Evolutionary conservation across 2,797 vertebrate species (phyloP).

Genomic region (Epinephelus awoara): DNA sequence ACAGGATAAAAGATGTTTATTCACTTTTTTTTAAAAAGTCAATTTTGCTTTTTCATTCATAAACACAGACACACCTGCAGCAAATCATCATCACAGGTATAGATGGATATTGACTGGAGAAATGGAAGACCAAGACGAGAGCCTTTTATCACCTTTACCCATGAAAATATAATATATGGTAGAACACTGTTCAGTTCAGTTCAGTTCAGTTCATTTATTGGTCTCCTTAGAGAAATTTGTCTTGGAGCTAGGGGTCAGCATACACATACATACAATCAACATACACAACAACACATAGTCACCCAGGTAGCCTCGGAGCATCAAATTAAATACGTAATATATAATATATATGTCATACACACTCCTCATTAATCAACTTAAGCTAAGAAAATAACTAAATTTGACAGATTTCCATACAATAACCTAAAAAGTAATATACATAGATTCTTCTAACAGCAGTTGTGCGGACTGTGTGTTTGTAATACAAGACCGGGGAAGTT

Average conservation of each 20-base stretch:
- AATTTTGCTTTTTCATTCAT: conserved; percentile 9
- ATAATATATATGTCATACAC: too few relatives aligned
- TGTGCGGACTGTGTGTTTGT: not conserved
- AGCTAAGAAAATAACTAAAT: too few relatives aligned
- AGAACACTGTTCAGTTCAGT: not conserved
- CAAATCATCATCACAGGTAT: not conserved
- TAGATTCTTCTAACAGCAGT: not conserved
- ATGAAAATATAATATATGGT: not conserved
- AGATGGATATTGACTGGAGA: conserved; percentile 15
- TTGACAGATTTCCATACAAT: not conserved
- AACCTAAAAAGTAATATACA: not conserved
- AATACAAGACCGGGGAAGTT: conserved; percentile 4
- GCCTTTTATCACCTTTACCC: not conserved
- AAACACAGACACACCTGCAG: conserved; percentile 14
- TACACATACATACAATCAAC: too few relatives aligned
- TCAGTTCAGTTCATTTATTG: too few relatives aligned
- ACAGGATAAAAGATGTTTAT: conserved; percentile 19
- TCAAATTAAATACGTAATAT: too few relatives aligned
- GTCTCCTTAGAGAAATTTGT: too few relatives aligned
- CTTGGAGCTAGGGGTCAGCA: too few relatives aligned
- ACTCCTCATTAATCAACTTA: too few relatives aligned
- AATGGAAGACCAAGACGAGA: not conserved
- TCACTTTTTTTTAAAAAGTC: not conserved
- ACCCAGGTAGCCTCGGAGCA: too few relatives aligned
- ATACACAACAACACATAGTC: too few relatives aligned